Conservation (phyloP, 2,888 invertebrate species). For the Drosophila neutralis region DNA sequence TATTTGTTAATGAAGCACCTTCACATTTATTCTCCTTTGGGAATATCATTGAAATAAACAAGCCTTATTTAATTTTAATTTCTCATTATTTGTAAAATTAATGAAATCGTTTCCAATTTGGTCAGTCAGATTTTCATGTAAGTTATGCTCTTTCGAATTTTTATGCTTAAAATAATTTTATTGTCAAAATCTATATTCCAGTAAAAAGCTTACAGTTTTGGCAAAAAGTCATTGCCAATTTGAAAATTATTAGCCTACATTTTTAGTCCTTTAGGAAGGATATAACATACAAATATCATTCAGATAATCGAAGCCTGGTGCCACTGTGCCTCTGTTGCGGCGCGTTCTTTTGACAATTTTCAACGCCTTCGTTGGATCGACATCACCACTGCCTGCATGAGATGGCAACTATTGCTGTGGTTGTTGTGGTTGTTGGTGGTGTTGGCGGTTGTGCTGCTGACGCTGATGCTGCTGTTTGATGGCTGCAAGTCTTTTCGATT, state of each 20-base stretch:
- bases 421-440: conserved; percentile 35
- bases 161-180: not conserved
- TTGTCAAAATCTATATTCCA: not conserved
- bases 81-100: not conserved
- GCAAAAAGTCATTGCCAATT: not conserved
- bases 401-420: conserved; percentile 69
- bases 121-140: not conserved
- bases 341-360: conserved; percentile 81
- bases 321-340: conserved; percentile 65
- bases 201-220: not conserved
- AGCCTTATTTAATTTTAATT: not conserved
- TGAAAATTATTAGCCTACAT: not conserved
- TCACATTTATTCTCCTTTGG: not conserved
- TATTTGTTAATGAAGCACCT: not conserved
- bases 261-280: not conserved
- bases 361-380: conserved; percentile 77
- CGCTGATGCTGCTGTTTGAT: conserved; percentile 75
- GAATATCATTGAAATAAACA: not conserved
- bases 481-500: conserved; percentile 46
- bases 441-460: conserved; percentile 20
- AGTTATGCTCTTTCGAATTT: not conserved
- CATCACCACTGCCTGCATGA: conserved; percentile 69
- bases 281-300: not conserved
- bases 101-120: not conserved
- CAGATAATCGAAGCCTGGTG: conserved; percentile 1